A percentile compares a stretch with the other conserved stretches of the same genome.
Conservation (phyloP, 2,888 invertebrate genomes). For the Drosophila putrida region DNA sequence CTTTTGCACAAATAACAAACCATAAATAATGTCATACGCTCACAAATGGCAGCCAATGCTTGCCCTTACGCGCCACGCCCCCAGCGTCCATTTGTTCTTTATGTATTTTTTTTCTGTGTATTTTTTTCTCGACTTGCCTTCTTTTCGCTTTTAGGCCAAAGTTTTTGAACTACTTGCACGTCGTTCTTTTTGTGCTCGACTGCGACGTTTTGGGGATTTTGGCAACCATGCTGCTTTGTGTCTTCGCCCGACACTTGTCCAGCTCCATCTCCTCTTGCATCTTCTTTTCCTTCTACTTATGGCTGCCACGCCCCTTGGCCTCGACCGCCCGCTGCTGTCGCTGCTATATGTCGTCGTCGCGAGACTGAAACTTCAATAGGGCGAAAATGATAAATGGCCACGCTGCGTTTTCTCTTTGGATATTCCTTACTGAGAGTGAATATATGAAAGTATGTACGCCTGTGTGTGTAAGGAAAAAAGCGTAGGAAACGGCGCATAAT, state of each 20-base stretch:
- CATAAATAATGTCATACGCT: constrained; percentile 83
- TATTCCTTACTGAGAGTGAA: constrained; percentile 11
- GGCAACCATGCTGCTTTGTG: constrained; percentile 79
- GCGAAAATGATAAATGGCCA: constrained; percentile 79
- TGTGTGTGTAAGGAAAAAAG: constrained; percentile 19
- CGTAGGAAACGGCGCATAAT: constrained; percentile 50
- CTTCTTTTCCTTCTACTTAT: constrained; percentile 10
- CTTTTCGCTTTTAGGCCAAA: constrained; percentile 74
- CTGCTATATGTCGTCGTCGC: constrained; percentile 76
- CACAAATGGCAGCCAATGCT: constrained; percentile 80
- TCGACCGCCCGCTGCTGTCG: constrained; percentile 59
- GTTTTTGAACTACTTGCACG: constrained; percentile 80
- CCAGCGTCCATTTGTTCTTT: constrained; percentile 43
- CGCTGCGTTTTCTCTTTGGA: constrained; percentile 63
- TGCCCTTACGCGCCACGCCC: constrained; percentile 59
- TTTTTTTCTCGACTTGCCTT: constrained; percentile 47
- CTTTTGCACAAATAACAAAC: constrained; percentile 81
- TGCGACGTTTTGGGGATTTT: constrained; percentile 60
- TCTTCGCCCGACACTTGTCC: constrained; percentile 59
- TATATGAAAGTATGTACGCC: neutral
- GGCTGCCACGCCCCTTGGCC: constrained; percentile 31
- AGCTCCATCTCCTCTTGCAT: constrained; percentile 43
- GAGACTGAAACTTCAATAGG: constrained; percentile 78
- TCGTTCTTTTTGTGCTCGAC: constrained; percentile 64
- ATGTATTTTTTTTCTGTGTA: constrained; percentile 24